Evolutionary conservation across 1,140 invertebrate genomes (phyloP).

Genomic region (Augochlora pura): DNA sequence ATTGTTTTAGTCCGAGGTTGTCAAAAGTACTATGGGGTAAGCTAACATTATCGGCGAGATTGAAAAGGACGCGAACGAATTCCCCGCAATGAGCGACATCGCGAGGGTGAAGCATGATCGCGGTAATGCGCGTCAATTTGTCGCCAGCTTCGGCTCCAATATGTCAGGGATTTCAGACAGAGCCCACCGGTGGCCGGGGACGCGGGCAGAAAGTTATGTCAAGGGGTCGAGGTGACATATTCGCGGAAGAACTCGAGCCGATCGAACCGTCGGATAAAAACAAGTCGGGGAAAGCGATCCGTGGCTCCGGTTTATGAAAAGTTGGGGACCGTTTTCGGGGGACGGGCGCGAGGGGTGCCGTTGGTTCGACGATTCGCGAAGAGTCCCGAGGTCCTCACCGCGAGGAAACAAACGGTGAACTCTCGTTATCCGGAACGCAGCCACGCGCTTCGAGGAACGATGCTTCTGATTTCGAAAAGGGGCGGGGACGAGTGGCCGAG

Average conservation of each 20-base stretch:
- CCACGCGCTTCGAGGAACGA: slow-evolving; percentile 15
- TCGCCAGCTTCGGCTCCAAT: background rate
- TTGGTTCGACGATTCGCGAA: background rate
- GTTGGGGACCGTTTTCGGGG: no score
- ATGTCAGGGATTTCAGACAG: slow-evolving; percentile 8
- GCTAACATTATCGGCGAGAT: background rate
- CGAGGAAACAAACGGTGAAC: background rate
- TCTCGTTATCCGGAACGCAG: slow-evolving; percentile 21
- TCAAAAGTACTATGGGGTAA: no score
- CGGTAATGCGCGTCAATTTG: slow-evolving; percentile 4
- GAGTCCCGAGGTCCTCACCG: background rate
- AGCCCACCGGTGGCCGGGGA: background rate
- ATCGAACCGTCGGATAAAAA: slow-evolving; percentile 7
- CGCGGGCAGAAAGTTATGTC: background rate
- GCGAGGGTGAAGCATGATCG: background rate
- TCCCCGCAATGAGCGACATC: background rate
- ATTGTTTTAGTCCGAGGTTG: no score
- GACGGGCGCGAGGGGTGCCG: background rate
- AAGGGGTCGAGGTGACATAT: background rate
- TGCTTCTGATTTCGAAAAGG: slow-evolving; percentile 24
- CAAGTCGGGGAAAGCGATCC: background rate
- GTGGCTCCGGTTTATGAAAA: background rate
- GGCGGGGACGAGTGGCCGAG: background rate
- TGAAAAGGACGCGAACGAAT: background rate
- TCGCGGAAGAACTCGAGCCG: background rate